Evolutionary conservation across 2,113 vertebrate genomes (phyloP).

Genomic region (Podarcis muralis): DNA sequence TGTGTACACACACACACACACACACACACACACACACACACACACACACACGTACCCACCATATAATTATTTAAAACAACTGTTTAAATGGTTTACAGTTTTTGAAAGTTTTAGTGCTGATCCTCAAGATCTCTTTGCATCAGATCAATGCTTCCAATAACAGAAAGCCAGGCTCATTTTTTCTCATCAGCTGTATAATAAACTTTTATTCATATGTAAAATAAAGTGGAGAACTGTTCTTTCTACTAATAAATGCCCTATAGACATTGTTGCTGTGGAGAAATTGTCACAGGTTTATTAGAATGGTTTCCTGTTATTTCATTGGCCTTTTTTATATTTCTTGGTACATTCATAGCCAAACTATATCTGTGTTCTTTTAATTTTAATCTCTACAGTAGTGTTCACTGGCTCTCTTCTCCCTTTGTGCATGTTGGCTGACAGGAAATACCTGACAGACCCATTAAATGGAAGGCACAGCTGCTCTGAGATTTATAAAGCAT

Average conservation of each 20-base stretch:
- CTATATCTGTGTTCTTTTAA: not conserved
- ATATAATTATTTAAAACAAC: not conserved
- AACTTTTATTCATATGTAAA: not conserved
- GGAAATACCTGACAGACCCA: not conserved
- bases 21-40: too few relatives aligned
- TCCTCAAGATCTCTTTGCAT: not conserved
- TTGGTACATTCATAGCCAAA: not conserved
- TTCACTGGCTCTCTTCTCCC: conserved; percentile 26
- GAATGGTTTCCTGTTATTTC: not conserved
- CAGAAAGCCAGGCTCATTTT: not conserved
- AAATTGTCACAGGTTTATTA: not conserved
- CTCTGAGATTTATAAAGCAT: conserved; percentile 17
- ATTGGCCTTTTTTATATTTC: not conserved
- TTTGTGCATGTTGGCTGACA: not conserved
- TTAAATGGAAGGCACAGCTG: conserved; percentile 39
- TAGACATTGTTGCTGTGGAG: not conserved
- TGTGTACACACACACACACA: too few relatives aligned
- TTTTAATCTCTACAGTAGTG: conserved; percentile 24
- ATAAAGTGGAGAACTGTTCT: not conserved
- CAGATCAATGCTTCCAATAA: too few relatives aligned
- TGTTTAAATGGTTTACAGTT: not conserved
- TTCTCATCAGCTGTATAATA: not conserved
- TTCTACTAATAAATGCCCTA: not conserved
- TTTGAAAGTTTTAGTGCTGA: not conserved
- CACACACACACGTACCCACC: too few relatives aligned